Evolutionary conservation across 2,113 vertebrate genomes (phyloP), one percentile per base, ranked within the genome.

Genomic region (Gobius niger): DNA sequence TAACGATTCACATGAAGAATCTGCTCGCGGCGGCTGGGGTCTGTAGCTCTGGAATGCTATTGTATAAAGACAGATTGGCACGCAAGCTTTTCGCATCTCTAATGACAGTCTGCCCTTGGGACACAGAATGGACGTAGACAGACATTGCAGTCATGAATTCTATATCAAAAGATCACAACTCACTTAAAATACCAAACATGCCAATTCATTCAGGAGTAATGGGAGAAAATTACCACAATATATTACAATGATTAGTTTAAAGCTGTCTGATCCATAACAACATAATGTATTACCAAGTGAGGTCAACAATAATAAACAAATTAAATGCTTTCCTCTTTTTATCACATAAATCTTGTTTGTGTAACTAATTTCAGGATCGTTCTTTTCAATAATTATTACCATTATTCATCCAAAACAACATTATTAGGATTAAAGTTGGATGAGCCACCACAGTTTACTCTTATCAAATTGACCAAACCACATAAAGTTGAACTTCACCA

Each of bases 31-130:
- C 41, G 56, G 19, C 56, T 74, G 63, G 73, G 65, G 7, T 51
- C 44, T 11, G 14, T 19, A 62, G 47, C 53, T 68, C 41, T 46
- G 44, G 67, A 75, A 80, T 77, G 47, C 63, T 18, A 41, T 59
- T 59, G 50, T 67, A 44, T 86, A 85, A 91, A 88, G 68, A 73
- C n/a, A 7, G 63, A 18, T 64, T 47, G 14, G 79, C 88, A 90
- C 53, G 67, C 82, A 89, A 65, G 14, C 50, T 42, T 40, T 60
- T n/a, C 19, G n/a, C 12, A 13, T 13, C 57, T 75, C 46, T 40
- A 59, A 44, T 73, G 68, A 80, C 52, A 52, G 71, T 67, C 12
- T 62, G 12, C 51, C 19, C 51, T 57, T 40, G 42, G 5, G 65
- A 64, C 57, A 60, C 1, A 13, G 51, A 62, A n/a, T 64, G 61